Conservation (phyloP, 1,140 invertebrate genomes). For the Drosophila watanabei region DNA sequence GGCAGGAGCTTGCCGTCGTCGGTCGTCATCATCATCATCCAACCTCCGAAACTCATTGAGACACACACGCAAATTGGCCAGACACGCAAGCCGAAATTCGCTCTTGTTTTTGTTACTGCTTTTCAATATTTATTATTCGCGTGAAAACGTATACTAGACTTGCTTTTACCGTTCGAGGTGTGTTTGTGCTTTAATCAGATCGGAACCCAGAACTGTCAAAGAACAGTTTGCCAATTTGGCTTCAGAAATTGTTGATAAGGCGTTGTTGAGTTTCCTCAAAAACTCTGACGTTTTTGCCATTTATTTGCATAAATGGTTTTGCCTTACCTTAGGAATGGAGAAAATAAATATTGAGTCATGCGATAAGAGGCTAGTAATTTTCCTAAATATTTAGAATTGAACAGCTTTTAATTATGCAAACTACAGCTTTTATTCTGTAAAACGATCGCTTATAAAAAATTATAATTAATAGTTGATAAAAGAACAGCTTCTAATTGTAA, state of each 20-base stretch:
- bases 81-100: slow-evolving; percentile 62
- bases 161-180: slow-evolving; percentile 38
- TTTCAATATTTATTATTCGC: slow-evolving; percentile 33
- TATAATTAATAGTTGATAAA: not conserved
- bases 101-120: slow-evolving; percentile 30
- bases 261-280: not conserved
- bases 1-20: slow-evolving; percentile 45
- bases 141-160: slow-evolving; percentile 31
- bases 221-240: slow-evolving; percentile 22
- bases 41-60: slow-evolving; percentile 69
- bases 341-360: not conserved
- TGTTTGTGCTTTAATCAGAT: slow-evolving; percentile 40
- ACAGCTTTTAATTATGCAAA: not conserved
- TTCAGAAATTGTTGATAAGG: slow-evolving; percentile 18
- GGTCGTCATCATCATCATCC: slow-evolving; percentile 53
- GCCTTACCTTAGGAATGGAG: not conserved
- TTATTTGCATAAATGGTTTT: slow-evolving; percentile 19
- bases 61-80: slow-evolving; percentile 76
- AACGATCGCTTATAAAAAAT: not conserved
- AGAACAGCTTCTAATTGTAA: not conserved
- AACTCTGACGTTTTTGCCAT: not conserved
- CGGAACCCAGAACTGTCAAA: slow-evolving; percentile 31
- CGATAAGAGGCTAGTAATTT: not conserved
- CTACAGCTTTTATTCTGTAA: not conserved
- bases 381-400: not conserved